phyloP scores from a whole-genome alignment of 2,888 invertebrate species.

The Liopterus haemorrhoidalis region DNA sequence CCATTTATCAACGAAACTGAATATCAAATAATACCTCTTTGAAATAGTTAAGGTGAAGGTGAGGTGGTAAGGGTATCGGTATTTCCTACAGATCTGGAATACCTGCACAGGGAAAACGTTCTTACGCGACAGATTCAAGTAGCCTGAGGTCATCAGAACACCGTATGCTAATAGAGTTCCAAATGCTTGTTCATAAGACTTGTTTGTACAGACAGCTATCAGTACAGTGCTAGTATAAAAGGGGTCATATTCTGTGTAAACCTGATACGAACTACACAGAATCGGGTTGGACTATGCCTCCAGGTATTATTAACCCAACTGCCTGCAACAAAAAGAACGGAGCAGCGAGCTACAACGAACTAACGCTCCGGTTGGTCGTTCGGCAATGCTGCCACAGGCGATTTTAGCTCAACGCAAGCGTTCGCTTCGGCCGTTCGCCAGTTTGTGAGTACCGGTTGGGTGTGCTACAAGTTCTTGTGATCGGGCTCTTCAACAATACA shows the following conservation, averaged over 20 bases:
- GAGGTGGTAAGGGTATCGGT: too few species aligned
- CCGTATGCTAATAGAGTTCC: slow-evolving; percentile 18
- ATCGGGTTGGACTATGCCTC: slow-evolving; percentile 39
- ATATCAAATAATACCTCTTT: too few species aligned
- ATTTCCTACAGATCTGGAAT: too few species aligned
- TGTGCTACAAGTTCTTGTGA: too few species aligned
- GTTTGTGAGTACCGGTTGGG: slow-evolving; percentile 31
- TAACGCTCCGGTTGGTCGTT: slow-evolving; percentile 38
- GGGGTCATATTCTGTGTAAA: slow-evolving; percentile 40
- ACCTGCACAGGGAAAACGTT: too few species aligned
- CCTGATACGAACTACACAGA: slow-evolving; percentile 38
- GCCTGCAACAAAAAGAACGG: slow-evolving; percentile 40
- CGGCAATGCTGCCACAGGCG: slow-evolving; percentile 32
- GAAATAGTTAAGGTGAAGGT: too few species aligned
- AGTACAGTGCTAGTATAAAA: slow-evolving; percentile 28
- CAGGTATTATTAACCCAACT: slow-evolving; percentile 42
- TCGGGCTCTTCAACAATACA: too few species aligned
- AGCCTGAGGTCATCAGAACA: slow-evolving; percentile 2
- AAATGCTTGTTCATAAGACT: slow-evolving; percentile 23
- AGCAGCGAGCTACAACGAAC: slow-evolving; percentile 26
- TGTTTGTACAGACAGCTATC: slow-evolving; percentile 37
- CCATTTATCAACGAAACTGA: too few species aligned
- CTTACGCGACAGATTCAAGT: slow-evolving; percentile 1
- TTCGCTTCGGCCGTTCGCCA: slow-evolving; percentile 27
- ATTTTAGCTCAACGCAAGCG: slow-evolving; percentile 34